A percentile compares a stretch with the other conserved stretches of the same genome.
These are phyloP conservation scores for Mormyrus proboscirostris DNA, from an alignment of 2,797 vertebrate species.

Conservation along the genomic window DNA sequence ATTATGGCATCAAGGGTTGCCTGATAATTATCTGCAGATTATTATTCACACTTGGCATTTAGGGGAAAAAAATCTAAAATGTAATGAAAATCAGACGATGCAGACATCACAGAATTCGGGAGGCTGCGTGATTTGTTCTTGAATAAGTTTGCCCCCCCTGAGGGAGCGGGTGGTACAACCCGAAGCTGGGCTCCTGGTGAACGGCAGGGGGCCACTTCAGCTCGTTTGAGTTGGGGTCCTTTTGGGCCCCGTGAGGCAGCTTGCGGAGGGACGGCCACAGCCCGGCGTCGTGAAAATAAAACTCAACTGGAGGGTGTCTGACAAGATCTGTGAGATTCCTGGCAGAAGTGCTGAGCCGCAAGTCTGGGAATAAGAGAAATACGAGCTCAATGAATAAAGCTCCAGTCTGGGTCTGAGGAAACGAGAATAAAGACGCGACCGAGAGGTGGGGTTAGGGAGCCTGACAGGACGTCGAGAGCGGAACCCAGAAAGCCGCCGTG, in stretches of 20 bases:
- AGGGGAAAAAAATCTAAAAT: neutral
- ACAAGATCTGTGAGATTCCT: neutral
- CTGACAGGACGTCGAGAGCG: neutral
- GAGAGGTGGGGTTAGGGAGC: neutral
- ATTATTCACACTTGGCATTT: constrained; percentile 10
- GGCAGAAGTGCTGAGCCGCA: neutral
- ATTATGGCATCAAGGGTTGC: constrained; percentile 6
- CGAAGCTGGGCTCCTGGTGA: neutral
- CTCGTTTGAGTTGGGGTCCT: neutral
- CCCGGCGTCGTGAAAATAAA: neutral
- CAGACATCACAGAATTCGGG: neutral
- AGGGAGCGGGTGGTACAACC: neutral
- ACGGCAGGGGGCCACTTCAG: neutral
- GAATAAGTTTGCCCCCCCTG: neutral
- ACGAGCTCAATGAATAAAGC: neutral
- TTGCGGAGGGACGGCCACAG: neutral
- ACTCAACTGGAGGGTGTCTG: neutral
- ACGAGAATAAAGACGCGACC: neutral
- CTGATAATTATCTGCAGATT: constrained; percentile 13
- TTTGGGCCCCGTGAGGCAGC: neutral
- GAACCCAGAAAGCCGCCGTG: neutral
- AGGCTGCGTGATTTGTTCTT: neutral
- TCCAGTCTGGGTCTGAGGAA: neutral
- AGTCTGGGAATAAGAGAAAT: neutral
- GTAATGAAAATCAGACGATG: neutral